phyloP scores from a whole-genome alignment of 2,888 invertebrate genomes.

The Agrilus biguttatus region DNA sequence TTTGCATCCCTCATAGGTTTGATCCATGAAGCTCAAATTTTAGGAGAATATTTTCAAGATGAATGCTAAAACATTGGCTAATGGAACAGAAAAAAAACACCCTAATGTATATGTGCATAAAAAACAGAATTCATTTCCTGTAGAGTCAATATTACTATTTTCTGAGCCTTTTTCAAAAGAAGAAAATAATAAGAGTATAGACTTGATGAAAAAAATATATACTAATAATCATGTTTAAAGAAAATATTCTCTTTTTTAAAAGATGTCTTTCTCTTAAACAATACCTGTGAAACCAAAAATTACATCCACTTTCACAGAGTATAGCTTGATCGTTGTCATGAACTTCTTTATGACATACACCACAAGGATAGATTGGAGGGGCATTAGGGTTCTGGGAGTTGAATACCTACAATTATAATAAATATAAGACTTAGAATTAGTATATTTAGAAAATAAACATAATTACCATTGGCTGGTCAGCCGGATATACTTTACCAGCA shows the following conservation, averaged over 20 bases:
- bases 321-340: constrained; percentile 98
- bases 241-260: constrained; percentile 1
- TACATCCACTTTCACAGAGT: constrained; percentile 94
- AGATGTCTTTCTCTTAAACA: constrained; percentile 11
- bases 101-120: too few relatives aligned
- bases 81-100: too few relatives aligned
- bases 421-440: background rate
- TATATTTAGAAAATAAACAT: background rate
- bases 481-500: constrained; percentile 86
- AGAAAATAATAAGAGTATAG: too few relatives aligned
- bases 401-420: constrained; percentile 40
- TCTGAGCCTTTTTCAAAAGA: too few relatives aligned
- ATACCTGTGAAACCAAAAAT: constrained; percentile 98
- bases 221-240: too few relatives aligned
- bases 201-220: too few relatives aligned
- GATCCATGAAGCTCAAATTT: too few relatives aligned
- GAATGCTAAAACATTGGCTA: too few relatives aligned
- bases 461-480: constrained; percentile 79
- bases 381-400: constrained; percentile 98
- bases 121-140: too few relatives aligned
- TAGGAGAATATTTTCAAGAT: too few relatives aligned
- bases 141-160: too few relatives aligned
- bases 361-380: constrained; percentile 95
- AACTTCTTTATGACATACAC: constrained; percentile 94
- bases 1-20: too few relatives aligned